These are phyloP conservation scores for Cliona cf. orientalis DNA, from an alignment of 37 sponge, comb jelly and placozoan species.

Conservation along the genomic window DNA sequence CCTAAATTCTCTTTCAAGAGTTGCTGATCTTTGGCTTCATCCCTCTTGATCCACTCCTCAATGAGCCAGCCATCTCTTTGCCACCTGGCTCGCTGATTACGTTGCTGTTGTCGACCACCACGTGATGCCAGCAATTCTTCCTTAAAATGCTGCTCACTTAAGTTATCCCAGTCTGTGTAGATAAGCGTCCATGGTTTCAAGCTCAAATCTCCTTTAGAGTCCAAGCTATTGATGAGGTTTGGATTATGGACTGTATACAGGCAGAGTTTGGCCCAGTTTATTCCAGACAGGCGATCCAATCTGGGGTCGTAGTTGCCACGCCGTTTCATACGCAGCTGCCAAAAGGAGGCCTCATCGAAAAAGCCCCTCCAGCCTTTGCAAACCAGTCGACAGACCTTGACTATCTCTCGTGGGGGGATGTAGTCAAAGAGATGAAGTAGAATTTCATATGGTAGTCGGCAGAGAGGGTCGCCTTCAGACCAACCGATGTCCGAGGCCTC, in stretches of 20 bases:
- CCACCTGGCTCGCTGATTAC: not conserved
- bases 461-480: conserved; percentile 45
- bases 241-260: conserved; percentile 5
- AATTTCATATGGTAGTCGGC: conserved; percentile 26
- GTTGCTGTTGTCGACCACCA: not conserved
- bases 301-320: conserved; percentile 11
- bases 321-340: conserved; percentile 41
- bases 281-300: not conserved
- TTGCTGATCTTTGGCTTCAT: not conserved
- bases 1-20: conserved; percentile 44
- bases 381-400: conserved; percentile 35
- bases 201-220: conserved; percentile 1
- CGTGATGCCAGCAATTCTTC: not conserved
- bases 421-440: conserved; percentile 28
- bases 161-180: conserved; percentile 3
- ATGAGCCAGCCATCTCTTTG: conserved; percentile 40
- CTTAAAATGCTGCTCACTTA: not conserved
- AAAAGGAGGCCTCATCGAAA: conserved; percentile 34
- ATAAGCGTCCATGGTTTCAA: conserved; percentile 26
- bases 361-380: conserved; percentile 38
- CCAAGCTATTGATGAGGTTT: conserved; percentile 43
- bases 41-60: conserved; percentile 2
- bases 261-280: conserved; percentile 59
- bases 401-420: conserved; percentile 20
- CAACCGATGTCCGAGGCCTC: too few species aligned